Percentiles rank a stretch among this genome's conserved stretches.
These are phyloP conservation scores for Petaurus breviceps DNA, from an alignment of 2,113 vertebrate genomes.

Conservation along the genomic window DNA sequence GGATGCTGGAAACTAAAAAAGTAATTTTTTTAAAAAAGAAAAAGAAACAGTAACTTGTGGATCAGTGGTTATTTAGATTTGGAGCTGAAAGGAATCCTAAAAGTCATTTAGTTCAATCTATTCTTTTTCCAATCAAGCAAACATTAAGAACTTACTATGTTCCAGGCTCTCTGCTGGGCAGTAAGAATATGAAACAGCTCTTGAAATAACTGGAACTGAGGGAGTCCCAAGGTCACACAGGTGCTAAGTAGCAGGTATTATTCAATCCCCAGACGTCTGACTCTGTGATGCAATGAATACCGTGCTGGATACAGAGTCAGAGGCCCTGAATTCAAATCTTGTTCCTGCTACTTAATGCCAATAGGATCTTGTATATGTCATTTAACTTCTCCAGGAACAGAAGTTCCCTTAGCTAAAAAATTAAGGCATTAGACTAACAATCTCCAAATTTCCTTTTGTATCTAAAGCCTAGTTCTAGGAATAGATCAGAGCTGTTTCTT, in stretches of 20 bases:
- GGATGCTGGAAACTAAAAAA: too few species aligned
- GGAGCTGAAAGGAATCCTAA: background rate
- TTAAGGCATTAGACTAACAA: background rate
- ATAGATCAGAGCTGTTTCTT: background rate
- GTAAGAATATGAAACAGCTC: background rate
- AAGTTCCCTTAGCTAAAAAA: background rate
- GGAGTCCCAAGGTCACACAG: background rate
- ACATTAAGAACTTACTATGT: background rate
- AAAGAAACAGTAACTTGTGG: background rate
- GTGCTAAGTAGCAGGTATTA: background rate
- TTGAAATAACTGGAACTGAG: background rate
- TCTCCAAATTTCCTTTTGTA: background rate
- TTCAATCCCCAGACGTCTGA: background rate
- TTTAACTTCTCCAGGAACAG: background rate
- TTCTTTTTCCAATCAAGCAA: background rate
- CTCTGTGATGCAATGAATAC: background rate
- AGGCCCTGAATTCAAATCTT: background rate
- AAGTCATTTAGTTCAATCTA: background rate
- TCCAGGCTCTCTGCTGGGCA: background rate
- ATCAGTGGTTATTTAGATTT: background rate
- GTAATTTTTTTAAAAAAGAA: too few species aligned
- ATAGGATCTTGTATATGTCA: background rate
- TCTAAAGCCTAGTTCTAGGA: background rate
- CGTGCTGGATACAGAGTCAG: background rate
- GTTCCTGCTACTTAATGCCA: background rate